phyloP scores from a whole-genome alignment of 2,113 vertebrate genomes.

The Hipposideros armiger region DNA sequence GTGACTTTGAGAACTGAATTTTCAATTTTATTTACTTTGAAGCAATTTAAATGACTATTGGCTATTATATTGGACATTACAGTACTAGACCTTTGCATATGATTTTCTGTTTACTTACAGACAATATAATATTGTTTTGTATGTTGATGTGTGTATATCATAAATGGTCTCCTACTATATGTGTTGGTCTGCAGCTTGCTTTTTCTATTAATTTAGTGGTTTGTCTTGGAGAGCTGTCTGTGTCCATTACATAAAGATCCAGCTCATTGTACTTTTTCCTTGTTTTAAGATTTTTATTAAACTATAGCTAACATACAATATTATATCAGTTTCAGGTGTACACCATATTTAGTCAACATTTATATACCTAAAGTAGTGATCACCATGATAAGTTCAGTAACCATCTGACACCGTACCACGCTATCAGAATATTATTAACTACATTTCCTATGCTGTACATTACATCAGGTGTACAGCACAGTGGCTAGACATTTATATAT shows the following conservation, averaged over 20 bases:
- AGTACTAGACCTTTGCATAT: conserved; percentile 30
- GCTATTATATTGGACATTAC: not conserved
- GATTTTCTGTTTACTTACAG: conserved; percentile 42
- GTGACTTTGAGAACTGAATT: not conserved
- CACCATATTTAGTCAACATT: too few relatives aligned
- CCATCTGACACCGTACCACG: too few relatives aligned
- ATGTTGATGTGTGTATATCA: not conserved
- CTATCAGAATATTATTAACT: too few relatives aligned
- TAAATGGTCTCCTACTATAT: not conserved
- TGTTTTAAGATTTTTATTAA: too few relatives aligned
- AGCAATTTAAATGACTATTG: conserved; percentile 39
- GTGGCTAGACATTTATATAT: too few relatives aligned
- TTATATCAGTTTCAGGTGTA: too few relatives aligned
- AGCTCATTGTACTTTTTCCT: not conserved
- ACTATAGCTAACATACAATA: too few relatives aligned
- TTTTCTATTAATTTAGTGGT: not conserved
- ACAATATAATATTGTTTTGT: conserved; percentile 8
- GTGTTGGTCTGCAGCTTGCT: not conserved
- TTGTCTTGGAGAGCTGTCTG: not conserved
- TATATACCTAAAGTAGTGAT: too few relatives aligned
- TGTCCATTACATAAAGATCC: conserved; percentile 35
- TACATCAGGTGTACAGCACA: too few relatives aligned
- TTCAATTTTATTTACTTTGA: conserved; percentile 4
- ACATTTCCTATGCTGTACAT: too few relatives aligned
- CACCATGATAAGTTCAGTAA: too few relatives aligned